A percentile compares a stretch with the other conserved stretches of the same genome.
These are phyloP conservation scores for Entomobrya multifasciata DNA, from an alignment of 2,888 invertebrate genomes.

Conservation along the genomic window DNA sequence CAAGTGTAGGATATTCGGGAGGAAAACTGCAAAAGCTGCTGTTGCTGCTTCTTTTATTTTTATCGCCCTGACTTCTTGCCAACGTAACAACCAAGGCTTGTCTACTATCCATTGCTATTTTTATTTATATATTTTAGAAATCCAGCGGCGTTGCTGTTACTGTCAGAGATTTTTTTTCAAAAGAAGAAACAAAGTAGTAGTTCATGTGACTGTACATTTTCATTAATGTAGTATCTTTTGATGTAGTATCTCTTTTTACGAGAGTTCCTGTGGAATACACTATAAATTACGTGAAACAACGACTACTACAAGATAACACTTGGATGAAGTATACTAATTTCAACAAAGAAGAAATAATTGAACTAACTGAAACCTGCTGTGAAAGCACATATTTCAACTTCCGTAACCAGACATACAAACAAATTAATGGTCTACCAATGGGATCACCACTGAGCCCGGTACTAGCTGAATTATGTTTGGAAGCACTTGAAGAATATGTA, in stretches of 20 bases:
- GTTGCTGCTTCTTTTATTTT: no score
- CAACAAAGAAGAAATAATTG: neutral
- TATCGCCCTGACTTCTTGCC: no score
- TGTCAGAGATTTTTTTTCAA: no score
- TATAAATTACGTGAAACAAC: neutral
- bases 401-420: neutral
- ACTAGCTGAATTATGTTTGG: neutral
- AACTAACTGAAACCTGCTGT: neutral
- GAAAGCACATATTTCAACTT: neutral
- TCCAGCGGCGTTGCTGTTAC: no score
- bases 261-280: neutral
- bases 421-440: slow-evolving; percentile 6
- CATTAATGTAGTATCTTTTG: neutral
- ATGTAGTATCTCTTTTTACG: neutral
- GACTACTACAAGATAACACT: neutral
- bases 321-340: neutral
- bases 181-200: no score
- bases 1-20: no score
- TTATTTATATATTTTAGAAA: no score
- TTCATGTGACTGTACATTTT: no score
- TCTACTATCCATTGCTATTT: no score
- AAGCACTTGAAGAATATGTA: neutral
- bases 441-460: no score
- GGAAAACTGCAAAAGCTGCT: no score
- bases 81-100: no score